phyloP scores from a whole-genome alignment of 1,140 invertebrate species.

The Druon quercuslanigerum region DNA sequence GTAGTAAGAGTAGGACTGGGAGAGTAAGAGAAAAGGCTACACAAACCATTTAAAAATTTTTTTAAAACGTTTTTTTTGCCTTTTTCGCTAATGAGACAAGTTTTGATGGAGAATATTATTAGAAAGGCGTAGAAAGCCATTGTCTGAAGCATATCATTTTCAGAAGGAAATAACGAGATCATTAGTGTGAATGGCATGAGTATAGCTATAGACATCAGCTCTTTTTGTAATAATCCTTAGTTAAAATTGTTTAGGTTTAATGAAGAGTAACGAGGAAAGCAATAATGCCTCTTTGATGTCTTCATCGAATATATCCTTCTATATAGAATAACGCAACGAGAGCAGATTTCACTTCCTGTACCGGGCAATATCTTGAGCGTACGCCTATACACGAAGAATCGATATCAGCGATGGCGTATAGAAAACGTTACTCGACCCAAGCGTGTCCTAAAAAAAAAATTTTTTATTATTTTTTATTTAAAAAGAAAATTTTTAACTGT shows the following conservation, averaged over 20 bases:
- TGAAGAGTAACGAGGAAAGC: slow-evolving; percentile 15
- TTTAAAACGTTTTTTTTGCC: no score
- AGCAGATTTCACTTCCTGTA: slow-evolving; percentile 1
- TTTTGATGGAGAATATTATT: no score
- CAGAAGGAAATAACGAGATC: background rate
- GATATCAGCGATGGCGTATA: background rate
- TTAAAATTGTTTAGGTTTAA: background rate
- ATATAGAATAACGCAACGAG: background rate
- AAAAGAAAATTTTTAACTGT: no score
- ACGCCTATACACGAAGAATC: background rate
- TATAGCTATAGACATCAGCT: background rate
- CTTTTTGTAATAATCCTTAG: background rate
- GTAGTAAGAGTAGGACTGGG: no score
- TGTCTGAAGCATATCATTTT: background rate
- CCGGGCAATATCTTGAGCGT: slow-evolving; percentile 9
- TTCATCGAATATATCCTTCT: background rate
- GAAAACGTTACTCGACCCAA: background rate
- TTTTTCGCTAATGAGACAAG: no score
- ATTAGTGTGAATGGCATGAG: background rate
- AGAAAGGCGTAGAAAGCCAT: no score
- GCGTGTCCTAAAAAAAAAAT: no score
- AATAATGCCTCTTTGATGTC: slow-evolving; percentile 18
- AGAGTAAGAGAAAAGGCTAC: no score
- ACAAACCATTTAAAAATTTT: no score
- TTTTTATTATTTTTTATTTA: no score